Percentiles rank a stretch among this genome's conserved stretches.
Conservation (phyloP, 2,888 invertebrate species). For the Euphydryas editha region DNA sequence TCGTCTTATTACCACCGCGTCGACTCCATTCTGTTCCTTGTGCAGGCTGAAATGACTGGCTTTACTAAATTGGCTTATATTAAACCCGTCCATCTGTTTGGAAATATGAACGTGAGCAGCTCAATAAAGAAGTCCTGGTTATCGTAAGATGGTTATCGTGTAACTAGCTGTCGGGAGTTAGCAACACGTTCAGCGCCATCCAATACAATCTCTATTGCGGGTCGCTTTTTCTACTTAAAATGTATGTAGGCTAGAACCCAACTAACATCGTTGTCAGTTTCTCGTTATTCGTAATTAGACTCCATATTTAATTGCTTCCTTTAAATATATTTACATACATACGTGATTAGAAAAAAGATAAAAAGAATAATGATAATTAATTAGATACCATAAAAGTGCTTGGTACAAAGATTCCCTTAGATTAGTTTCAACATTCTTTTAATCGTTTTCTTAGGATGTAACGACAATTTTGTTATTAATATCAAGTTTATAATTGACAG, state of each 20-base stretch:
- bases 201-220: slow-evolving; percentile 53
- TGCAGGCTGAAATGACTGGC: slow-evolving; percentile 53
- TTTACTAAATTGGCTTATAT: slow-evolving; percentile 65
- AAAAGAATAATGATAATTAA: slow-evolving; percentile 16
- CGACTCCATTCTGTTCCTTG: slow-evolving; percentile 48
- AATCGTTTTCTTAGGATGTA: slow-evolving; percentile 16
- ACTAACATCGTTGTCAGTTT: slow-evolving; percentile 34
- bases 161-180: slow-evolving; percentile 69
- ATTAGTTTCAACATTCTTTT: slow-evolving; percentile 14
- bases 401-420: slow-evolving; percentile 13
- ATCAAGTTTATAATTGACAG: slow-evolving; percentile 27
- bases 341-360: slow-evolving; percentile 8
- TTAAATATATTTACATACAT: slow-evolving; percentile 18
- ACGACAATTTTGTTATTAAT: slow-evolving; percentile 21
- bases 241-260: slow-evolving; percentile 48
- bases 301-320: slow-evolving; percentile 32
- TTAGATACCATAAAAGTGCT: slow-evolving; percentile 10
- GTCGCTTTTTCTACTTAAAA: slow-evolving; percentile 52
- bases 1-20: slow-evolving; percentile 44
- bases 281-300: slow-evolving; percentile 34
- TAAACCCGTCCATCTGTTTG: slow-evolving; percentile 63
- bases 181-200: slow-evolving; percentile 56
- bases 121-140: slow-evolving; percentile 72
- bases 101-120: slow-evolving; percentile 63
- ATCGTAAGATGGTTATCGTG: slow-evolving; percentile 66